Conservation (phyloP, 2,888 invertebrate genomes). For the Laothoe populi region DNA sequence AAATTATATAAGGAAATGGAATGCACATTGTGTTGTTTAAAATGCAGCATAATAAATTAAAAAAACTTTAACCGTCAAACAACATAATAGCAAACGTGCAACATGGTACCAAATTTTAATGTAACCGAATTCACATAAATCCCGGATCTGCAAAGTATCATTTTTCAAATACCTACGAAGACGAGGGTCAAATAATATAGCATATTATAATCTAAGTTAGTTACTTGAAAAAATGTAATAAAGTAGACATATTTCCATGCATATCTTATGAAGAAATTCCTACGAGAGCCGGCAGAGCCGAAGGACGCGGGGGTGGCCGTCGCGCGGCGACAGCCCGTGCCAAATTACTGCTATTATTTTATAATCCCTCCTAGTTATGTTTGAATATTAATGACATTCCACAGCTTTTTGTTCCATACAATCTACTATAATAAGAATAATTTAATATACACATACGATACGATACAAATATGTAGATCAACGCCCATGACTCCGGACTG, state of each 20-base stretch:
- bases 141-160: not conserved
- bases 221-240: slow-evolving; percentile 79
- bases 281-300: slow-evolving; percentile 50
- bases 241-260: slow-evolving; percentile 80
- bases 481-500: no score
- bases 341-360: slow-evolving; percentile 85
- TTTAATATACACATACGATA: not conserved
- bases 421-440: slow-evolving; percentile 56
- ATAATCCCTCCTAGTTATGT: slow-evolving; percentile 83
- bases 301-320: slow-evolving; percentile 47
- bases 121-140: no score
- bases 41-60: not conserved
- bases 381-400: slow-evolving; percentile 85
- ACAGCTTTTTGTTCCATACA: slow-evolving; percentile 66
- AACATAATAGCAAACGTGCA: no score
- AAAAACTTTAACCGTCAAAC: no score
- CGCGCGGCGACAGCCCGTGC: slow-evolving; percentile 63
- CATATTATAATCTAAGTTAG: slow-evolving; percentile 53
- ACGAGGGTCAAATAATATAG: slow-evolving; percentile 48
- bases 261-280: slow-evolving; percentile 81
- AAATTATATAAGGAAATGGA: not conserved
- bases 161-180: slow-evolving; percentile 8
- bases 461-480: no score
- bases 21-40: not conserved
- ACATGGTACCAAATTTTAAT: not conserved